Base-by-base conservation (phyloP, 2,888 invertebrate species). In the Eupsilia transversa region DNA sequence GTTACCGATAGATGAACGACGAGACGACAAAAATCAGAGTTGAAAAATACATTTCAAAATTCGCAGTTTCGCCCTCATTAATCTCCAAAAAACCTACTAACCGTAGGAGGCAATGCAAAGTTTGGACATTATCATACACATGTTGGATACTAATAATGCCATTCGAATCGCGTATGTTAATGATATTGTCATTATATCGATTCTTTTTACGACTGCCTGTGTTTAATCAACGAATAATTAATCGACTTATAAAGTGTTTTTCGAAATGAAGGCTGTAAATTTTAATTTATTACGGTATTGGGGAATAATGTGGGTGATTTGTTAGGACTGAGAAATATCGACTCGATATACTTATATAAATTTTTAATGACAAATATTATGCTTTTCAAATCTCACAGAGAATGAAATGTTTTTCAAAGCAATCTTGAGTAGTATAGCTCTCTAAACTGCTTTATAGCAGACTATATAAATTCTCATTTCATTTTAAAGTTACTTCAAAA, bases 191-290 rank as follows among this genome's bases (percentile, higher is more conserved):
- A 71, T 72, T 82, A 87, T 81, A 83, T 77, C 70, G 83, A 66
- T 71, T 57, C 61, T 77, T 72, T 82, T 82, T 82, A 82, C 77
- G 82, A 87, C 81, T 69, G 74, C 64, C 76, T 63, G 86, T 87
- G 73, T 82, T 87, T 77, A 83, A 83, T 83, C 76, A 79, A 77
- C 64, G 66, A 65, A 78, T 88, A 81, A 87, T 86, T 87, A 87
- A 85, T 86, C 68, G 75, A 61, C 73, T 70, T 81, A 77, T 81
- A 81, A 86, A 80, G 80, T 86, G 80, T 84, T 83, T 85, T 75
- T 72, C 71, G 72, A 79, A 74, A 74, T 86, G 74, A 76, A 74
- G 54, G 60, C 56, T 20, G 67, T 86, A 75, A 71, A 74, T 70
- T 65, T 77, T 54, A 23, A 75, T 84, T 84, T 81, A 81, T 77